Conservation (phyloP, 1,140 invertebrate genomes). For the Drosophila gunungcola region DNA sequence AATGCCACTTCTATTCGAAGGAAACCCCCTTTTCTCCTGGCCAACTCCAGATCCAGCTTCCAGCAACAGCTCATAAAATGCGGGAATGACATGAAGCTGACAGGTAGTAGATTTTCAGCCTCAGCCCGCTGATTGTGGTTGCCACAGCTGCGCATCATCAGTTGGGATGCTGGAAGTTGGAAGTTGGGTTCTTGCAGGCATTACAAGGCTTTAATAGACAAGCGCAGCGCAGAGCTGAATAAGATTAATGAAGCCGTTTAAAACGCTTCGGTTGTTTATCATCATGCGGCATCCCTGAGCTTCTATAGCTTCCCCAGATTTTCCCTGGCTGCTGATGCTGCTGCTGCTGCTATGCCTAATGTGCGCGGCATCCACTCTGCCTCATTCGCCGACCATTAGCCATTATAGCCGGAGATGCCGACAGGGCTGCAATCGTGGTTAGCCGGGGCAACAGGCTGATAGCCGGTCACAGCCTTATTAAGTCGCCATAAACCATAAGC, state of each 20-base stretch:
- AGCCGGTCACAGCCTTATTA: conserved; percentile 72
- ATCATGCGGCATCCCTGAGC: conserved; percentile 69
- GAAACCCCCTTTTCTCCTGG: conserved; percentile 1
- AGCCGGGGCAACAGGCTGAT: conserved; percentile 64
- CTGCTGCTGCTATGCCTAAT: conserved; percentile 59
- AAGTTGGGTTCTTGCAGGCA: conserved; percentile 41
- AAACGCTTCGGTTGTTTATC: conserved; percentile 83
- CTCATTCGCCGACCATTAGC: conserved; percentile 31
- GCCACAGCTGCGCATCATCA: conserved; percentile 66
- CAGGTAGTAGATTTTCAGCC: conserved; percentile 74
- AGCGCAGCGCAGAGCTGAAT: conserved; percentile 76
- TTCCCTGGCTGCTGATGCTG: conserved; percentile 27
- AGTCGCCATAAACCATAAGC: conserved; percentile 81
- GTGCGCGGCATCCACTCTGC: conserved; percentile 21
- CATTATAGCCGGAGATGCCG: conserved; percentile 68
- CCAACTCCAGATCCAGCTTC: conserved; percentile 2
- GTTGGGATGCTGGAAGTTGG: conserved; percentile 8
- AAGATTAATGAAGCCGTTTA: conserved; percentile 84
- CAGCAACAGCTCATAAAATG: conserved; percentile 77
- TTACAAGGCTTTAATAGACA: conserved; percentile 82
- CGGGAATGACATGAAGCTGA: conserved; percentile 76
- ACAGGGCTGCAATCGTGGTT: conserved; percentile 56
- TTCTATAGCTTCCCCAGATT: conserved; percentile 19
- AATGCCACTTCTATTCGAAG: conserved; percentile 46
- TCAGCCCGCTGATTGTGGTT: conserved; percentile 64